phyloP scores from a whole-genome alignment of 2,797 vertebrate genomes.

The Pterois miles region DNA sequence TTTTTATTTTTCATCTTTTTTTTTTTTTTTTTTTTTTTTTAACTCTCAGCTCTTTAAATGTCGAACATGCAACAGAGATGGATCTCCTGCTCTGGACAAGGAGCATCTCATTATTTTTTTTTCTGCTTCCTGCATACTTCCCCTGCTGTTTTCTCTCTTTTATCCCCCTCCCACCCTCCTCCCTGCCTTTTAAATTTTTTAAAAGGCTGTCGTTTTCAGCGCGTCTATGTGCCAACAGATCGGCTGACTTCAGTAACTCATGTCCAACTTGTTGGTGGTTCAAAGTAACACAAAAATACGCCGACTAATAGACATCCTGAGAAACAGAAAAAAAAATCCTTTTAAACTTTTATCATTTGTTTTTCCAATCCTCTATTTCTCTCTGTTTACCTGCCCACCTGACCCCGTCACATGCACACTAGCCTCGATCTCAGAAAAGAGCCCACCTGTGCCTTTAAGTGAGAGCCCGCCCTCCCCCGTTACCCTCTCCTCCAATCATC shows the following conservation, averaged over 20 bases:
- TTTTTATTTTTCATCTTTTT: neutral
- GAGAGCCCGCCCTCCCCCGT: conserved; percentile 57
- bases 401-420: conserved; percentile 78
- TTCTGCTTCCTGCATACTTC: neutral
- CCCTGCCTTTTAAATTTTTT: conserved; percentile 1
- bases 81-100: conserved; percentile 15
- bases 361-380: conserved; percentile 20
- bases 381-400: conserved; percentile 61
- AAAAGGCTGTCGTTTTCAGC: conserved; percentile 14
- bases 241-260: neutral
- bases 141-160: conserved; percentile 4
- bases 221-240: neutral
- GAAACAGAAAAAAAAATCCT: neutral
- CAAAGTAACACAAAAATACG: neutral
- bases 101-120: conserved; percentile 6
- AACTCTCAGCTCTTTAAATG: conserved; percentile 6
- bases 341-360: conserved; percentile 2
- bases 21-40: neutral
- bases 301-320: neutral
- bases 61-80: conserved; percentile 17
- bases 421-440: conserved; percentile 85
- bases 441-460: conserved; percentile 93
- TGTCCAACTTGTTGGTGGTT: neutral
- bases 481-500: conserved; percentile 49
- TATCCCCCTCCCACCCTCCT: neutral